Base-by-base conservation (phyloP, 2,113 vertebrate species). In the Aspiorhynchus laticeps region DNA sequence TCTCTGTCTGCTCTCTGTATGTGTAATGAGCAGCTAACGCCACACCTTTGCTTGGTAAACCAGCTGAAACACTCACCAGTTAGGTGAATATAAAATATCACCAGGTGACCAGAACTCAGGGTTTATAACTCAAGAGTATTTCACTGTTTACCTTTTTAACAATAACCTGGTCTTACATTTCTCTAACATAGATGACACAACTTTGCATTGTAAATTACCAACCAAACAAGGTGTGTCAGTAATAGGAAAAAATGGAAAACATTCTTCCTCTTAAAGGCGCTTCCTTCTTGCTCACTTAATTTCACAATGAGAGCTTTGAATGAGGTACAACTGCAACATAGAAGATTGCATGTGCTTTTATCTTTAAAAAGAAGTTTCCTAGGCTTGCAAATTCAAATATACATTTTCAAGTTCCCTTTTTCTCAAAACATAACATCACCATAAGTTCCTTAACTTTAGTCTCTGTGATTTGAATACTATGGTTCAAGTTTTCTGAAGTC, bases 11-110 rank as follows among this genome's bases (percentile, higher is more conserved):
- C 77, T 76, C 33, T 81, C 76, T 73, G 61, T 7, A 26, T 88
- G 48, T 51, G 51, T 89, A 92, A 90, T 93, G 48, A 92, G 79
- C 76, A 92, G 87, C 84, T 79, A 76, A 7, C 61, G 81, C 90
- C 94, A 94, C 94, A 88, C 93, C 92, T 90, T 82, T 69, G 81
- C 19, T 65, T 33, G 38, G 46, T 76, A 28, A 48, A 59, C n/a
- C 12, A 7, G 12, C 24, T 5, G 12, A 33, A 83, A 69, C 41
- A 21, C 43, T 33, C 76, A 31, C 1, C 17, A 38, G 53, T 82
- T 59, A 83, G 41, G 69, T 79, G 19, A 43, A 67, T 74, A 31
- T 4, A 61, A 17, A 59, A 65, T 24, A 69, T 1, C 61, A 69
- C 43, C 7, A 3, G 38, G 7, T 65, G 36, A 65, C 7, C 59